Percentiles rank a stretch among this genome's conserved stretches.
Conservation (phyloP, 2,888 invertebrate species). For the Periphyllus acericola region DNA sequence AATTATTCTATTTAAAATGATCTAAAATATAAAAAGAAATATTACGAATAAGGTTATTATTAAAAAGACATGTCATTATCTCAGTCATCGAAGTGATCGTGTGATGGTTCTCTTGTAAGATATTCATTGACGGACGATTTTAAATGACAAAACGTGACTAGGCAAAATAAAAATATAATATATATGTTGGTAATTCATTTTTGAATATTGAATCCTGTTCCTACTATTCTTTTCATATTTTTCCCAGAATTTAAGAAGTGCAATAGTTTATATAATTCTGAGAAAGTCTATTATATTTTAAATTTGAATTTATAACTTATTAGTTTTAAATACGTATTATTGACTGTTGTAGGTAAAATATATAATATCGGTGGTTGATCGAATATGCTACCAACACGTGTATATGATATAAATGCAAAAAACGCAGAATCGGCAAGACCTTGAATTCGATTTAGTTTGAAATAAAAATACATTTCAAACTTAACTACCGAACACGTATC, state of each 20-base stretch:
- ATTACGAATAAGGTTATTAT: background rate
- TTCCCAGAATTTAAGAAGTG: background rate
- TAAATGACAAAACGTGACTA: constrained; percentile 42
- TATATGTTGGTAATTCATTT: background rate
- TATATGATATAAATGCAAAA: too few relatives aligned
- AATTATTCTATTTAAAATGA: background rate
- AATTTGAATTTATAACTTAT: background rate
- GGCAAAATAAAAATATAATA: background rate
- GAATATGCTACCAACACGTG: background rate
- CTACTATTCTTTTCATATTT: background rate
- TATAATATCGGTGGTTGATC: background rate
- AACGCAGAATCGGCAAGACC: background rate
- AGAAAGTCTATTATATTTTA: background rate
- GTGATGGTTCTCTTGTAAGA: background rate
- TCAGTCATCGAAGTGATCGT: background rate
- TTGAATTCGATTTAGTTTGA: background rate
- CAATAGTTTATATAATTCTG: background rate
- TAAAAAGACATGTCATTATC: background rate
- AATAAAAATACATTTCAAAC: background rate
- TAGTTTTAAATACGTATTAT: background rate
- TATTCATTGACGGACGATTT: constrained; percentile 7
- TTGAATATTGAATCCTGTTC: background rate
- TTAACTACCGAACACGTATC: background rate
- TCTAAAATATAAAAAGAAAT: too few relatives aligned
- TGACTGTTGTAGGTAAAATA: background rate